Percentiles rank a stretch among this genome's conserved stretches.
Conservation (phyloP, 2,888 invertebrate species). For the Lysandra coridon region DNA sequence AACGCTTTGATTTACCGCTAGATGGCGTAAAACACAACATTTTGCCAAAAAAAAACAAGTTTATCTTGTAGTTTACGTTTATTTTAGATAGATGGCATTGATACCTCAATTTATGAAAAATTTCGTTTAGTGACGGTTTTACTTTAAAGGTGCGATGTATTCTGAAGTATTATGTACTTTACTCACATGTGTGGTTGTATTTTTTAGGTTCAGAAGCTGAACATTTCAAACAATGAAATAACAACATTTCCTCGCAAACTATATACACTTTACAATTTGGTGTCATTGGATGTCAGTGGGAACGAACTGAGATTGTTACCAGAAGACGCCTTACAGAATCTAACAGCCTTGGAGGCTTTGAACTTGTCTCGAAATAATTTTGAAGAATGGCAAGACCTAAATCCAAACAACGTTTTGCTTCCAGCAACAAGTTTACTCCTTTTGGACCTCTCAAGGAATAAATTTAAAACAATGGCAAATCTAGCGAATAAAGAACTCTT, state of each 20-base stretch:
- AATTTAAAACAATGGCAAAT: conserved; percentile 75
- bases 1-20: no score
- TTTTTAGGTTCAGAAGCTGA: conserved; percentile 82
- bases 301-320: conserved; percentile 79
- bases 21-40: no score
- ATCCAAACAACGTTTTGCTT: conserved; percentile 74
- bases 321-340: conserved; percentile 69
- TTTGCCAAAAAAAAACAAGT: no score
- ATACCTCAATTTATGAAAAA: no score
- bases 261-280: conserved; percentile 54
- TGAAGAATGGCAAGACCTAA: conserved; percentile 78
- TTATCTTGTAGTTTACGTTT: no score
- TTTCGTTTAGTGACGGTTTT: no score
- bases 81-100: no score
- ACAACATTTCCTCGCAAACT: conserved; percentile 73
- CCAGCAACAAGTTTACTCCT: conserved; percentile 75
- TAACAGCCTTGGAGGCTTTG: conserved; percentile 79
- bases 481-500: conserved; percentile 76
- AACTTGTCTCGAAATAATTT: conserved; percentile 84
- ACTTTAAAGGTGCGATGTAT: no score
- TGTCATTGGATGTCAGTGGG: conserved; percentile 61
- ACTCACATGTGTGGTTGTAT: background rate
- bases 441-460: conserved; percentile 84
- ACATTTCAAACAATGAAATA: conserved; percentile 84
- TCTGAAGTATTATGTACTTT: no score